phyloP scores from a whole-genome alignment of 1,140 invertebrate genomes.

The Musca vetustissima region DNA sequence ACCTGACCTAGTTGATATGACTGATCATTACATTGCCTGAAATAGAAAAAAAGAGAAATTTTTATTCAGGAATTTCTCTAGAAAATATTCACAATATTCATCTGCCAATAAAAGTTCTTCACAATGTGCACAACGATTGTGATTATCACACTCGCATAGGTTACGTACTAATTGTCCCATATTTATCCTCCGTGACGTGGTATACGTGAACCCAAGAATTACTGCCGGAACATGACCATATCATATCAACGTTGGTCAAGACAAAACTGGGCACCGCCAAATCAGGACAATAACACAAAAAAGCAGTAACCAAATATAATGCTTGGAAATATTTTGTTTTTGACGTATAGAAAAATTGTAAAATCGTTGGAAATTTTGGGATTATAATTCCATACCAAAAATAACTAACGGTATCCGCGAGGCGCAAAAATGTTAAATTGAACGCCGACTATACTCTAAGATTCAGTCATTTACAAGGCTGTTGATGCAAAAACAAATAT shows the following conservation, averaged over 20 bases:
- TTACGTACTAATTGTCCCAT: constrained; percentile 79
- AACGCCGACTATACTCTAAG: no score
- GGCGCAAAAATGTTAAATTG: no score
- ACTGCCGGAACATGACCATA: constrained; percentile 81
- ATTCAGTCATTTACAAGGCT: no score
- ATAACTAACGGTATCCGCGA: no score
- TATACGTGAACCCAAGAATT: constrained; percentile 68
- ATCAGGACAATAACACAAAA: constrained; percentile 95
- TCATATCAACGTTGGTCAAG: constrained; percentile 88
- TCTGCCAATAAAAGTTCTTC: constrained; percentile 85
- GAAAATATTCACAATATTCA: constrained; percentile 67
- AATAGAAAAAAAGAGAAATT: constrained; percentile 23
- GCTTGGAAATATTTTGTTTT: constrained; percentile 96
- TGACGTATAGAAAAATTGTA: no score
- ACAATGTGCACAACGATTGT: constrained; percentile 67
- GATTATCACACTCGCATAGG: constrained; percentile 72
- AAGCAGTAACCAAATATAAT: constrained; percentile 73
- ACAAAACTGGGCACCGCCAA: constrained; percentile 97
- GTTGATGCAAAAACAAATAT: no score
- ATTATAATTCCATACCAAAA: no score
- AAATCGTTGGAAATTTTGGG: no score
- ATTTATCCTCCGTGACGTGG: constrained; percentile 74
- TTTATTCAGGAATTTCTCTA: constrained; percentile 27
- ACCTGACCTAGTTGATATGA: constrained; percentile 89
- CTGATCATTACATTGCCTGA: constrained; percentile 86